Conservation (phyloP, 2,113 vertebrate genomes). For the Macaca mulatta region DNA sequence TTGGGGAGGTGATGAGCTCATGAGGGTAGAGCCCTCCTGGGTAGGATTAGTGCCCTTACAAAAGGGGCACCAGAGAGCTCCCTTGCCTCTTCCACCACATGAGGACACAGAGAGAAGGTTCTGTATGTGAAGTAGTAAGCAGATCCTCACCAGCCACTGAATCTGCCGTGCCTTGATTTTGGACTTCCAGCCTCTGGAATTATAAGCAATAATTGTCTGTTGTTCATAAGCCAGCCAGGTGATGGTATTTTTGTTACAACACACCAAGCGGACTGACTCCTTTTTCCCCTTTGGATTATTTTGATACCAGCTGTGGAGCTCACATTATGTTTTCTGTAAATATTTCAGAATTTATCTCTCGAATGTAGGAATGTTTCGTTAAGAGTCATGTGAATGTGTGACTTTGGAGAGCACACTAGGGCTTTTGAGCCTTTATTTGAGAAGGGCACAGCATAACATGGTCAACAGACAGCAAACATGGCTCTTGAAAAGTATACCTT, state of each 20-base stretch:
- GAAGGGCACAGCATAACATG: fast-evolving
- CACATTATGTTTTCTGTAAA: background rate
- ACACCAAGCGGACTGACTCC: background rate
- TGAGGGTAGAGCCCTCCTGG: background rate
- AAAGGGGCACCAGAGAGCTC: background rate
- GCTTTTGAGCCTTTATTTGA: background rate
- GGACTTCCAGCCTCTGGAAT: background rate
- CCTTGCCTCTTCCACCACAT: background rate
- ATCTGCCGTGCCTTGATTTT: background rate
- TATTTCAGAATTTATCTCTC: background rate
- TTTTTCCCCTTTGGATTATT: background rate
- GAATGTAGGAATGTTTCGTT: too few relatives aligned
- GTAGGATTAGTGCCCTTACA: background rate
- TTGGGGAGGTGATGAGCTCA: background rate
- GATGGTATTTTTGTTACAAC: background rate
- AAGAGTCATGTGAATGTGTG: background rate
- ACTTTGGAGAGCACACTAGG: background rate
- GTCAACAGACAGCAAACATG: fast-evolving
- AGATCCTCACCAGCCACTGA: background rate
- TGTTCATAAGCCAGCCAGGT: background rate
- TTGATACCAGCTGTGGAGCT: background rate
- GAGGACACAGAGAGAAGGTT: background rate
- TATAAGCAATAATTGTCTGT: background rate
- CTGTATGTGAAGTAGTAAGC: background rate
- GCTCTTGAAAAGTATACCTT: background rate